Base-by-base conservation (phyloP, 1,140 invertebrate genomes). In the Planococcus citri region DNA sequence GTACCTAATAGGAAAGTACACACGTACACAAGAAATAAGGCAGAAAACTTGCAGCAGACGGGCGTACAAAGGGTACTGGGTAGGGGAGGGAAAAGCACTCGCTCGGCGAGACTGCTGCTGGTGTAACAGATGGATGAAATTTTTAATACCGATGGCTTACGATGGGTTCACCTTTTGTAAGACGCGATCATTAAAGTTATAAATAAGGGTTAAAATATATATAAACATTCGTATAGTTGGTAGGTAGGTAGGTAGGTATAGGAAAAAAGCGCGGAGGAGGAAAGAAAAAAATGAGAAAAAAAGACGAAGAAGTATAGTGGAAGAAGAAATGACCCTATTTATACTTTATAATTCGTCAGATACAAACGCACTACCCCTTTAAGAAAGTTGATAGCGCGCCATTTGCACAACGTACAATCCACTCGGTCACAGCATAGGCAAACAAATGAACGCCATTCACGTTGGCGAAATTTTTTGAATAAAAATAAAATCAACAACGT, bases 301-400 rank as follows among this genome's bases (percentile, higher is more conserved):
- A 27, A 70, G 24, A 70, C 17, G 27, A 60, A 70, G 21, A 4
- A 27, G 38, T 6, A 70, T n/a, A 24, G n/a, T n/a, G n/a, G 33
- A 64, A 57, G n/a, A 67, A 68, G 60, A 64, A 64, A 64, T 64
- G 60, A 25, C 25, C 25, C 22, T 64, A 64, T 64, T 64, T 64
- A 64, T 64, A 64, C 60, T 64, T 64, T 64, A 64, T 64, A 64
- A 64, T 64, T 64, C 60, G 21, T 25, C 22, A 12, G 22, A 64
- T 25, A 25, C 20, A 51, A 17, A 51, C n/a, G 17, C 17, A n/a
- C 41, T 17, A 33, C 29, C 41, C 41, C 41, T 51, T 14, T 17
- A 20, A 51, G 41, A 51, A 51, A 51, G 12, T 51, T 51, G 17
- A 51, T 51, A 51, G 41, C 41, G 41, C 41, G 41, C 41, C 41